Evolutionary conservation across 2,888 invertebrate species (phyloP), one percentile per base, ranked within the genome.

Genomic region (Neoascia interrupta): DNA sequence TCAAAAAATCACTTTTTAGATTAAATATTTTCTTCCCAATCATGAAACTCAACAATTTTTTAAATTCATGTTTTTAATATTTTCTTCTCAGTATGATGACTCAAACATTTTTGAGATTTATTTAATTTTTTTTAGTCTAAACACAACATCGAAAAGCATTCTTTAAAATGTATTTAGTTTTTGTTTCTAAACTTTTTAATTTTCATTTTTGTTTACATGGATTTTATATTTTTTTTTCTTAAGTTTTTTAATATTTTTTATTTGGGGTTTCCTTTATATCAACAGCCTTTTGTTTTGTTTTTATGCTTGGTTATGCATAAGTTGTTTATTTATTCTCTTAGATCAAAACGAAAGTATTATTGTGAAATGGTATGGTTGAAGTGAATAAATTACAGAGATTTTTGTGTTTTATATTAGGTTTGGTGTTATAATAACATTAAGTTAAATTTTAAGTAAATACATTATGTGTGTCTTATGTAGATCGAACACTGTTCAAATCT

Each of bases 81-180:
- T 11, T 58, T 58, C 41, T n/a, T n/a, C n/a, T n/a, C n/a, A n/a
- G n/a, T n/a, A n/a, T n/a, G n/a, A n/a, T n/a, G n/a, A n/a, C n/a
- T n/a, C n/a, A n/a, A n/a, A n/a, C n/a, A n/a, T n/a, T 15, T 18
- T 23, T 21, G 5, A 1, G 5, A 26, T 43, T 8, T 5, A 11
- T 28, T 39, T 23, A 19, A 26, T 56, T 28, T n/a, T 1, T 28
- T 43, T 51, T 45, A 56, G 43, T 69, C 68, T 69, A 68, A 64
- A 69, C 36, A 74, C 69, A 70, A 81, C 75, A 81, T 64, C 69
- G 60, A 81, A 81, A 80, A 74, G 64, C 53, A 53, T 74, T 73
- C 54, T 31, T n/a, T 23, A 31, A 54, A 31, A 37, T 28, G n/a
- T n/a, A n/a, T 54, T 45, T 39, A 54, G 3, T 18, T 13, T 19